Base-by-base conservation (phyloP, 2,113 vertebrate species). In the Platysteira castanea region DNA sequence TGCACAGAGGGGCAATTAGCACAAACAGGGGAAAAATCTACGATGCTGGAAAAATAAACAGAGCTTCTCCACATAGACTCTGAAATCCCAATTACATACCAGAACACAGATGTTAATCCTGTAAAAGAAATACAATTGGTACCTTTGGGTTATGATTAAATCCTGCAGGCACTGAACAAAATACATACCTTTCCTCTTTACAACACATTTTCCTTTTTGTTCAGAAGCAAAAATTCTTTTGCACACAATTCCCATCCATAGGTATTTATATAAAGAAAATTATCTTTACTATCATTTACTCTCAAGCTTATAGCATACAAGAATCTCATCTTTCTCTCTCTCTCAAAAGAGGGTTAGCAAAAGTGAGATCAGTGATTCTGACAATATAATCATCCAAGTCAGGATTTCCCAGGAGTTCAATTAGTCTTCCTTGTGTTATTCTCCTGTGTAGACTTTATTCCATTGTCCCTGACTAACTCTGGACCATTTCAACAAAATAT, bases 51-150 rank as follows among this genome's bases (percentile, higher is more conserved):
- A 97, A 97, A 97, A 96, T 95, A 98, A 98, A 98, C 97, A 97
- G 93, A 97, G 78, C 84, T 96, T 84, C 85, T 94, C 90, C 79
- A 70, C 26, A 6, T 49, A 85, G 95, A 93, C 96, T 92, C 94
- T 97, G 84, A 95, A 97, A 96, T 95, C 97, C 95, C 94, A 92
- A 57, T 96, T 97, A 97, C 46, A 68, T 57, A 71, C 47, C 87
- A 96, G 96, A 97, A 93, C 96, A 95, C 97, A 98, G 98, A 97
- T 98, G 97, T 98, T 98, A 96, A 87, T 94, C 94, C 94, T 41
- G 68, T 95, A 96, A 97, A 98, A 98, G 94, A 97, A 97, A 97
- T 91, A 93, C 90, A 94, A 67, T 59, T 96, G 96, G 95, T 95
- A 97, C 78, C 95, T 98, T 95, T 70, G 93, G 91, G 90, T 91